A percentile compares a stretch with the other conserved stretches of the same genome.
Evolutionary conservation across 1,140 invertebrate species (phyloP).

Genomic region (Papilio helenus): DNA sequence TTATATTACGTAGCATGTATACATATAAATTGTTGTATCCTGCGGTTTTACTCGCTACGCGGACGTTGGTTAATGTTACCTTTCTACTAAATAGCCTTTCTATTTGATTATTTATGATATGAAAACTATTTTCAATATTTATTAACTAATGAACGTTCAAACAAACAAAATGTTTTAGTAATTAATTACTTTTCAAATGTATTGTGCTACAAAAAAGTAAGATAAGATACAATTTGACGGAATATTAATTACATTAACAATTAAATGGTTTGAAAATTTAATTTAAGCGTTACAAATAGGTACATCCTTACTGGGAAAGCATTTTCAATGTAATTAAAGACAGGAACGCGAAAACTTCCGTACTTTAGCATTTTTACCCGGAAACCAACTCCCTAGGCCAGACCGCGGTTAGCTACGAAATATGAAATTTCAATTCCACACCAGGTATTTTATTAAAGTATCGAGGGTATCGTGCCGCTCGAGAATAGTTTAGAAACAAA

Average conservation of each 20-base stretch:
- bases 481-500: constrained; percentile 79
- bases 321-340: constrained; percentile 62
- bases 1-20: too few species aligned
- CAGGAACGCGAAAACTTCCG: constrained; percentile 41
- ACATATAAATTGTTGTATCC: too few species aligned
- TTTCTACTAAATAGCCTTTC: too few species aligned
- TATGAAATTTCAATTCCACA: constrained; percentile 73
- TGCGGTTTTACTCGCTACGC: too few species aligned
- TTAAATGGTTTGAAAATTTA: background rate
- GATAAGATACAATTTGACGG: too few species aligned
- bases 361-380: constrained; percentile 53
- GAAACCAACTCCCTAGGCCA: background rate
- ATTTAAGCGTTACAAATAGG: constrained; percentile 24
- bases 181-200: too few species aligned
- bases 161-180: too few species aligned
- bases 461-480: constrained; percentile 62
- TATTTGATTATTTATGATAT: too few species aligned
- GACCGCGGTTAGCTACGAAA: constrained; percentile 56
- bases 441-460: constrained; percentile 73
- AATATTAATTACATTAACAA: background rate
- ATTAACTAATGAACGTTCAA: too few species aligned
- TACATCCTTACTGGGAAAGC: constrained; percentile 42
- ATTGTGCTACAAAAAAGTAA: too few species aligned
- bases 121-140: too few species aligned
- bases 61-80: too few species aligned